phyloP scores from a whole-genome alignment of 2,797 vertebrate genomes.

The Paratrypauchen microcephalus region DNA sequence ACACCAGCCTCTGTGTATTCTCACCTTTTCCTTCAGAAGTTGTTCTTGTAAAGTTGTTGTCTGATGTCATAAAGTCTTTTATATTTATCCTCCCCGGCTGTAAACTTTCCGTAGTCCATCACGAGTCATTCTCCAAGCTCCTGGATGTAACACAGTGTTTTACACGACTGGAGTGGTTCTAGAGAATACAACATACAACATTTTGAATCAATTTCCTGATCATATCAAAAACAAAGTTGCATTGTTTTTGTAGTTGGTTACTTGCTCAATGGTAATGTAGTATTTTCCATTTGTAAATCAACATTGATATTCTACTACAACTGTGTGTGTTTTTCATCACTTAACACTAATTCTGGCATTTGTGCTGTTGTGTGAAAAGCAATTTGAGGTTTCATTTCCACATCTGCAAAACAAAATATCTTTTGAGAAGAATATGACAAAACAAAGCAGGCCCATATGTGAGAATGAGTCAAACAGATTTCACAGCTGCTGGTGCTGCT shows the following conservation, averaged over 20 bases:
- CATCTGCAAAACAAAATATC: constrained; percentile 11
- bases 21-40: no score
- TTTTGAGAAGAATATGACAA: constrained; percentile 2
- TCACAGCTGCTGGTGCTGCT: constrained; percentile 1
- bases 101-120: no score
- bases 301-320: not conserved
- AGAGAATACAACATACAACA: no score
- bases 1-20: no score
- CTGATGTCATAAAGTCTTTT: no score
- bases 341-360: constrained; percentile 1
- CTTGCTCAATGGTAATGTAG: not conserved
- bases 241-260: not conserved
- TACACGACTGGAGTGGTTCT: no score
- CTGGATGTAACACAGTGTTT: no score
- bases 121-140: no score
- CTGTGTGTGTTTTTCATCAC: not conserved
- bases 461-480: constrained; percentile 1
- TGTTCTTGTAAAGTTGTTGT: no score
- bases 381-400: not conserved
- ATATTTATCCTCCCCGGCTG: no score
- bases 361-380: not conserved
- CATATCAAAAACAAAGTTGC: not conserved
- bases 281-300: not conserved
- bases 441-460: constrained; percentile 8
- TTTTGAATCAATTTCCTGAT: not conserved